Base-by-base conservation (phyloP, 2,113 vertebrate species). In the Cephalopterus ornatus region DNA sequence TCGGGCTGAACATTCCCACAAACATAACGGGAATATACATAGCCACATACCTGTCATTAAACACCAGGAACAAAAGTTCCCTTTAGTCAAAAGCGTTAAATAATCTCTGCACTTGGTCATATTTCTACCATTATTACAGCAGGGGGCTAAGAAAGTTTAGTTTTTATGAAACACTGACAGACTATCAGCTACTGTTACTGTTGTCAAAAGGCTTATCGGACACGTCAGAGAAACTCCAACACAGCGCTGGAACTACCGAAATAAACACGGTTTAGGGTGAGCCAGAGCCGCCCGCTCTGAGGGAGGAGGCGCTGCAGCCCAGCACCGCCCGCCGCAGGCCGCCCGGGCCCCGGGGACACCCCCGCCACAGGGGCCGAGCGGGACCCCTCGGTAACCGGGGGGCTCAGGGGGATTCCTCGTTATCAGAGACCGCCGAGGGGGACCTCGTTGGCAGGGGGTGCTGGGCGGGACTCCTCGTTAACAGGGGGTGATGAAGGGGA, bases 211-310 rank as follows among this genome's bases (percentile, higher is more conserved):
- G 3, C 37, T 5, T 7, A 8, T 0, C 0, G n/a, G 2, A 18
- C 24, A 11, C 2, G 2, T 6, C 39, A 22, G 4, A 1, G 18
- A 32, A 13, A 4, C 8, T 4, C 44, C 3, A 0, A 9, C 0
- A 1, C 15, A 37, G 11, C 46, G 6, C 5, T 0, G 37, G 1
- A 21, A 30, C 1, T 4, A 2, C 42, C 4, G 5, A 8, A 47
- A 3, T 0, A 11, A n/a, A 28, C 0, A 0, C 4, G 3, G 9
- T 5, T 6, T 0, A 1, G 12, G 7, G n/a, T 0, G 55, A 62
- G 8, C 0, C 41, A 16, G 52, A 7, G 1, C 32, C 2, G 4
- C 20, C 35, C 27, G 4, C 24, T 11, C 19, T 3, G 28, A 14
- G 17, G 18, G 30, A 65, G 59, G 13, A 27, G 63, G 11, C 3